These are phyloP conservation scores for Itoplectis maculator DNA, from an alignment of 2,888 invertebrate species.

Conservation along the genomic window DNA sequence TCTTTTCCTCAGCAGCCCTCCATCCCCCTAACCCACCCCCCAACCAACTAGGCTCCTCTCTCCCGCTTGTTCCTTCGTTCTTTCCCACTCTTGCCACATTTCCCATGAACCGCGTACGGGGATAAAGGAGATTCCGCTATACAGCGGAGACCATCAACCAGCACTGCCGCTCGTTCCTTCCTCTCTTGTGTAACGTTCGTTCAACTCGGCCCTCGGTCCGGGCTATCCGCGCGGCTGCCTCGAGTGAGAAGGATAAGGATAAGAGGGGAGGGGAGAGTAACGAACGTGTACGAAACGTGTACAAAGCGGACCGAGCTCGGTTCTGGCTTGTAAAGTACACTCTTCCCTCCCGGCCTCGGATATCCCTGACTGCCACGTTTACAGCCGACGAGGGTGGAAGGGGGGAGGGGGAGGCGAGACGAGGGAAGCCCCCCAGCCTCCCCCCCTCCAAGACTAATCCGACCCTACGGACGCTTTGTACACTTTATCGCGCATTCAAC, in stretches of 20 bases:
- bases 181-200: constrained; percentile 41
- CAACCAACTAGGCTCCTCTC: too few relatives aligned
- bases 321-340: constrained; percentile 34
- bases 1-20: constrained; percentile 22
- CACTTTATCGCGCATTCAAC: constrained; percentile 19
- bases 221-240: constrained; percentile 5
- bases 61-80: constrained; percentile 23
- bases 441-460: constrained; percentile 46
- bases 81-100: constrained; percentile 47
- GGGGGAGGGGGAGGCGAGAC: too few relatives aligned
- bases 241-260: constrained; percentile 45
- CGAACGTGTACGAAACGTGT: constrained; percentile 62
- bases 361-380: constrained; percentile 42
- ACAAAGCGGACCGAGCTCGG: constrained; percentile 40
- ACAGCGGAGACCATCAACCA: constrained; percentile 54
- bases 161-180: constrained; percentile 42
- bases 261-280: constrained; percentile 57
- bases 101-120: constrained; percentile 48
- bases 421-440: background rate
- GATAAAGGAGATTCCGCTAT: constrained; percentile 55
- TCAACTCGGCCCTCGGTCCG: constrained; percentile 42
- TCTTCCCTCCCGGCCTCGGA: constrained; percentile 14
- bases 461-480: constrained; percentile 48
- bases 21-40: too few relatives aligned
- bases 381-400: constrained; percentile 46